Conservation (phyloP, 2,113 vertebrate genomes). For the Corvus hawaiiensis region DNA sequence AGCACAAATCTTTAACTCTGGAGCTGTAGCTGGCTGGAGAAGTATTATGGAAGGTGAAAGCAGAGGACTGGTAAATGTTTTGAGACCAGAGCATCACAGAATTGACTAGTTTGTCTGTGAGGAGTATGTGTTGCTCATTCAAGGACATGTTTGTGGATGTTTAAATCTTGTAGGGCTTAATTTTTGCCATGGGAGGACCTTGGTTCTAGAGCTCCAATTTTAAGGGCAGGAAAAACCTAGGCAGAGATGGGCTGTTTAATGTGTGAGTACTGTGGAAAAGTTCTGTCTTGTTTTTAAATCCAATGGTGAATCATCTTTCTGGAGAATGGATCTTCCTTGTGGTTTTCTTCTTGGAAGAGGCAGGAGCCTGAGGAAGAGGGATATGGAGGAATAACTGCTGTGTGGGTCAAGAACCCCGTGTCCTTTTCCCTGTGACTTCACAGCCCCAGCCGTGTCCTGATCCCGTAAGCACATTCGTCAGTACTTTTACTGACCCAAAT, state of each 20-base stretch:
- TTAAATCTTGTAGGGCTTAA: not conserved
- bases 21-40: not conserved
- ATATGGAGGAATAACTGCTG: not conserved
- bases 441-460: not conserved
- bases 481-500: slow-evolving; percentile 8
- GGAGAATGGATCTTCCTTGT: not conserved
- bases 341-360: not conserved
- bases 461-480: not conserved
- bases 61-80: not conserved
- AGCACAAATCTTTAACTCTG: not conserved
- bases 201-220: not conserved
- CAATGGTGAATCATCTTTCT: not conserved
- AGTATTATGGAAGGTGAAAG: not conserved
- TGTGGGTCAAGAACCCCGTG: not conserved
- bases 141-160: not conserved
- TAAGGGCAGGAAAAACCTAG: not conserved
- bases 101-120: not conserved
- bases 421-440: not conserved
- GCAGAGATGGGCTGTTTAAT: not conserved
- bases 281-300: not conserved
- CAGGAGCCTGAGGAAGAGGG: not conserved
- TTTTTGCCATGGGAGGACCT: not conserved
- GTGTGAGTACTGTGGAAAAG: not conserved
- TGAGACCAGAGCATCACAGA: not conserved
- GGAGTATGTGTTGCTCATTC: not conserved